Evolutionary conservation across 2,797 vertebrate genomes (phyloP).

Genomic region (Pogoniulus pusillus): DNA sequence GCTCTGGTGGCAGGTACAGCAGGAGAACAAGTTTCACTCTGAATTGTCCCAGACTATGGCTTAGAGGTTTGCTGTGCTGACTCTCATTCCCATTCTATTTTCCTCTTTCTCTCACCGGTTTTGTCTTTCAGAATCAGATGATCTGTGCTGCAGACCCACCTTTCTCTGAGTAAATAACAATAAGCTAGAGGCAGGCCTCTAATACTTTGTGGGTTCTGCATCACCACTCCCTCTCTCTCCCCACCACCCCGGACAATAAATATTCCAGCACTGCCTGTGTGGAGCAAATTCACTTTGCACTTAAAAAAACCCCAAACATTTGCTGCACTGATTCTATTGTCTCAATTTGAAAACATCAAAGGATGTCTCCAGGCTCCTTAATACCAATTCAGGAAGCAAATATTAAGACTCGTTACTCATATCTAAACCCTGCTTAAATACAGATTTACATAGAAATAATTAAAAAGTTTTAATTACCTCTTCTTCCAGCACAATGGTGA

Average conservation of each 20-base stretch:
- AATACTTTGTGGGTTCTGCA: neutral
- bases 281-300: neutral
- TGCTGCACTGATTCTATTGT: neutral
- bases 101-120: neutral
- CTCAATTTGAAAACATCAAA: neutral
- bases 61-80: neutral
- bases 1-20: neutral
- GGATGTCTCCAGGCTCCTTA: neutral
- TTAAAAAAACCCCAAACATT: neutral
- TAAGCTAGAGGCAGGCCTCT: neutral
- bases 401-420: neutral
- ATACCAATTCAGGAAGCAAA: neutral
- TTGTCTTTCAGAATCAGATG: neutral
- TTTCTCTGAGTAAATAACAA: neutral
- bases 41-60: accelerated
- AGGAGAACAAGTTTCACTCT: neutral
- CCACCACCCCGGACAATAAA: neutral
- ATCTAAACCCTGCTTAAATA: neutral
- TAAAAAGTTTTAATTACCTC: neutral
- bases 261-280: neutral
- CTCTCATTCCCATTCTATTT: accelerated
- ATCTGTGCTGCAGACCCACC: neutral
- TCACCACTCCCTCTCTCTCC: too few species aligned
- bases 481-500: neutral
- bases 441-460: neutral